Conservation (phyloP, 2,797 vertebrate species). For the Siniperca undulata region DNA sequence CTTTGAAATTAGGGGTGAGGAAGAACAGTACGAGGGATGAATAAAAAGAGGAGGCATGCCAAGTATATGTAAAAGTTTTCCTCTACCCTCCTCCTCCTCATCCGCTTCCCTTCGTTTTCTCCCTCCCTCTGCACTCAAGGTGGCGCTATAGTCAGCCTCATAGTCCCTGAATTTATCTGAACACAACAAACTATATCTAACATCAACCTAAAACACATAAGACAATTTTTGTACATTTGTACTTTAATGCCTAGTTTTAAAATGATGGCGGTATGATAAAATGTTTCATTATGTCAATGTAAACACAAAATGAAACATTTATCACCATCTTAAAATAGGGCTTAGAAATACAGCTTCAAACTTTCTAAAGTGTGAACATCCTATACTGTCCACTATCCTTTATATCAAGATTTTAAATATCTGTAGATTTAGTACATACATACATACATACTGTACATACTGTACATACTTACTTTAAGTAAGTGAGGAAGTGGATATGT, state of each 20-base stretch:
- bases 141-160: slow-evolving; percentile 81
- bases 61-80: slow-evolving; percentile 69
- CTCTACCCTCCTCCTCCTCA: slow-evolving; percentile 79
- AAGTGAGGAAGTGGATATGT: slow-evolving; percentile 6
- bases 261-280: background rate
- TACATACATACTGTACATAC: background rate
- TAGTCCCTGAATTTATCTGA: slow-evolving; percentile 82
- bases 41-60: slow-evolving; percentile 73
- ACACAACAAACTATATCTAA: slow-evolving; percentile 67
- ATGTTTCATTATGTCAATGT: background rate
- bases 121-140: slow-evolving; percentile 72
- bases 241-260: background rate
- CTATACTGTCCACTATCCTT: background rate
- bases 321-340: background rate
- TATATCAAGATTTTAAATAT: slow-evolving; percentile 3
- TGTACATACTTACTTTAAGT: background rate
- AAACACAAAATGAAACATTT: slow-evolving; percentile 10
- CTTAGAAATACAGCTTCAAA: background rate
- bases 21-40: slow-evolving; percentile 21
- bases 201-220: slow-evolving; percentile 18
- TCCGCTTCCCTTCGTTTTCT: slow-evolving; percentile 65
- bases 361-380: background rate
- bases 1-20: slow-evolving; percentile 28
- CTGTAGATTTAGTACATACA: background rate
- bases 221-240: slow-evolving; percentile 3